These are phyloP conservation scores for Oegoconia quadripuncta DNA, from an alignment of 2,888 invertebrate species.

Conservation along the genomic window DNA sequence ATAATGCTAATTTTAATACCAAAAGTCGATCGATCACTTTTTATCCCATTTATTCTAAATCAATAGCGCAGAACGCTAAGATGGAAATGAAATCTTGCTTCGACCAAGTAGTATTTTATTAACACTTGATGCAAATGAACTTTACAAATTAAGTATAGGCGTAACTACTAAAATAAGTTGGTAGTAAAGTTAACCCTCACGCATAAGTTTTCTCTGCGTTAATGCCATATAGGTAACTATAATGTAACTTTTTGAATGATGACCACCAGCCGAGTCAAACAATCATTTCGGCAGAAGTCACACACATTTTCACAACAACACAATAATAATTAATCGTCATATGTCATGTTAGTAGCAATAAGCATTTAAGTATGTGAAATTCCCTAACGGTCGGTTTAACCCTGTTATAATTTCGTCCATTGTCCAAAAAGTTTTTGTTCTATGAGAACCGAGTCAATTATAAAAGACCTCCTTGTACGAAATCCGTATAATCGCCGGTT, in stretches of 20 bases:
- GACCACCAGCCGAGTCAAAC: slow-evolving; percentile 29
- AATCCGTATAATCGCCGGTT: slow-evolving; percentile 73
- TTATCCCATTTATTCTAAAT: too few relatives aligned
- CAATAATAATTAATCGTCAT: slow-evolving; percentile 66
- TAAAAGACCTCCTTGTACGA: slow-evolving; percentile 55
- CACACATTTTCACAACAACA: slow-evolving; percentile 48
- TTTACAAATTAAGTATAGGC: too few relatives aligned
- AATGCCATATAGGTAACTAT: slow-evolving; percentile 20
- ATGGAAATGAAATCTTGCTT: too few relatives aligned
- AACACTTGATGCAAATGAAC: too few relatives aligned
- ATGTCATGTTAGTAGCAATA: slow-evolving; percentile 68
- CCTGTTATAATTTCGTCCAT: slow-evolving; percentile 74
- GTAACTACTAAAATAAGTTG: too few relatives aligned
- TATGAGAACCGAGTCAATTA: slow-evolving; percentile 77
- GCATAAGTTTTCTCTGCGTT: slow-evolving; percentile 34
- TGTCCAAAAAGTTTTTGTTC: slow-evolving; percentile 73
- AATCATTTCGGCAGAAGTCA: slow-evolving; percentile 34
- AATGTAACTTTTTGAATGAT: slow-evolving; percentile 18
- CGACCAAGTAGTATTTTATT: too few relatives aligned
- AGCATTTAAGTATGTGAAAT: slow-evolving; percentile 74
- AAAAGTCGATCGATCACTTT: too few relatives aligned
- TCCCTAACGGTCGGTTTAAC: slow-evolving; percentile 59
- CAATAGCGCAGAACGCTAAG: too few relatives aligned
- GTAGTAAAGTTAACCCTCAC: too few relatives aligned
- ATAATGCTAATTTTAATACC: too few relatives aligned